Base-by-base conservation (phyloP, 1,140 invertebrate genomes). In the Coelopa frigida region DNA sequence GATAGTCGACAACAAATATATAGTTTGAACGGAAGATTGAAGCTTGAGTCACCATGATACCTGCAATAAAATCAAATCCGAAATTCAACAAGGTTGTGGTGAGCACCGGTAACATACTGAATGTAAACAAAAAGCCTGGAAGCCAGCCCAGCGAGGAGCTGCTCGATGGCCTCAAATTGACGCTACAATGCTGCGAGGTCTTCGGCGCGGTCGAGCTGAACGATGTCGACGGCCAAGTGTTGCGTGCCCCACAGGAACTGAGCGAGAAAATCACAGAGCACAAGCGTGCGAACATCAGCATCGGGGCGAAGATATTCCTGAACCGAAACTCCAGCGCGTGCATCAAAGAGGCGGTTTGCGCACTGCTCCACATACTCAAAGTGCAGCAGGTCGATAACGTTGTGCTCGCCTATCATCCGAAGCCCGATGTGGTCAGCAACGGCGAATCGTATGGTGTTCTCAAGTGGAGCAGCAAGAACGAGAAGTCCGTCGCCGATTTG, bases 101-200 rank as follows among this genome's bases (percentile, higher is more conserved):
- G 46, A 85, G 87, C 56, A 91, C 88, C 26, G 89, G 89, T 44
- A 93, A 94, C 72, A 86, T 93, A 51, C 75, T 93, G 24, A 82
- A 80, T 54, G 77, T 87, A 46, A 85, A 83, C 68, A 59, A 57
- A 22, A 89, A 89, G 64, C 81, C 85, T 42, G 84, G 82, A 51
- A 82, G 87, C 62, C 84, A 80, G 71, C 79, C 88, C 18, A 82
- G 81, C 35, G 85, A 90, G 67, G 89, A 94, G 49, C 51, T 67
- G 77, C 53, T 52, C 33, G 57, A 58, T n/a, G 55, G 56, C 22
- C 54, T 67, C 8, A 57, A 61, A 55, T 51, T 58, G 40, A 66
- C 63, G 15, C 52, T 66, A 47, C 53, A 47, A 3, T 54, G 61
- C 35, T 55, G 54, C 51, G 53, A 55, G 51, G 59, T 24, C 29